Evolutionary conservation across 92 coral and sea anemone genomes (phyloP), one percentile per base, ranked within the genome.

Genomic region (Heliopora coerulea): DNA sequence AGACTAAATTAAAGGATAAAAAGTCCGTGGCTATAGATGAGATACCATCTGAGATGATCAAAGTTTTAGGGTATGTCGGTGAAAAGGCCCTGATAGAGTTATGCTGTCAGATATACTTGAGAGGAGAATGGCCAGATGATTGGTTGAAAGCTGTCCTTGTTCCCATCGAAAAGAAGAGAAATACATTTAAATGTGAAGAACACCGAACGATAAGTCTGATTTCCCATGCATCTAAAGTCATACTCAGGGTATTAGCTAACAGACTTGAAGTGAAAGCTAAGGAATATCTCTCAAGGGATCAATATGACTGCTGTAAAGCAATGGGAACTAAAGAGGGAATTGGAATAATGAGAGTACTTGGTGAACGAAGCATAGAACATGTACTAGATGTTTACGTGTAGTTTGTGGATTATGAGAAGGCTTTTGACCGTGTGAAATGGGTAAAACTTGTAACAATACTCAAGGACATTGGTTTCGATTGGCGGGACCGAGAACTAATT

Each of bases 21-120:
- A 62, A 77, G 62, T 78, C 76, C 37, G 76, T 63, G 50, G 82
- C 77, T 41, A 21, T 34, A 63, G 82, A 78, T 35, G 82, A 62
- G 62, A 77, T 77, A 25, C 75, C 82, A 49, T 63, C 76, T 29
- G 82, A 78, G 63, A 78, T 78, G 82, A 32, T 59, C 50, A 78
- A 75, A 54, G 82, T 64, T 31, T 3, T 49, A 30, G 62, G 81
- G 44, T 32, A 60, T 48, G 81, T 15, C 6, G 74, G 74, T 46
- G 42, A 62, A 23, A 61, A 78, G 49, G 27, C 82, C n/a, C 49
- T 78, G 63, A 23, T 54, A 54, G 23, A 54, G 23, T 23, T 54
- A 11, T 54, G 60, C 60, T 11, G 60, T 11, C 11, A 10, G 24
- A 27, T 54, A 19, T 54, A 54, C 23, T 11, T 23, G 23, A 54